Evolutionary conservation across 2,888 invertebrate genomes (phyloP), one percentile per base, ranked within the genome.

Genomic region (Junonia oenone): DNA sequence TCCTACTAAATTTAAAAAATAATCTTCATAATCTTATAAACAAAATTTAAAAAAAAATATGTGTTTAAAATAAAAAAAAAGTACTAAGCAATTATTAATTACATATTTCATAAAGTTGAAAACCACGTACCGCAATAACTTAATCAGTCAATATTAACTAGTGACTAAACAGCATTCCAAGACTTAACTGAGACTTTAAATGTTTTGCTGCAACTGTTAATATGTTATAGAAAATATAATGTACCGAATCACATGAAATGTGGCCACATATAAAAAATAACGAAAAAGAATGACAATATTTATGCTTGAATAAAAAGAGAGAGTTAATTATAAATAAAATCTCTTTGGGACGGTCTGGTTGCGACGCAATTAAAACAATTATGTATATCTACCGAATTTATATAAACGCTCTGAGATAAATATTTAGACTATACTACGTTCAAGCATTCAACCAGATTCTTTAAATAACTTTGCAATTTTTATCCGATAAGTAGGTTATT

Each of bases 341-440:
- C 6, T 51, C 17, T 9, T 17, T 9, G 27, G 51, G 51, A 52
- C 51, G 51, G 45, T 17, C 45, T 45, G 27, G 26, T 27, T 52
- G 26, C 19, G 35, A 37, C 26, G 27, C 35, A 37, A 51, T 27
- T 26, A 31, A 11, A 15, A 51, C 4, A 26, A 51, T 15, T 33
- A 51, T 35, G 13, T 11, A 19, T 26, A 31, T 22, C 1, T 40
- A 13, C 9, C n/a, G 15, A 51, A n/a, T 45, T n/a, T 15, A 51
- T 13, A 51, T 22, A 40, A 13, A 8, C 8, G 15, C 17, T 17
- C 9, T 37, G 37, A 8, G 17, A 17, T 17, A 38, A 38, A 17
- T 33, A n/a, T 33, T 33, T 11, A n/a, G n/a, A n/a, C n/a, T 33
- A 22, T 11, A n/a, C 11, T 33, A 33, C n/a, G 4, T 31, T 33